A percentile compares a stretch with the other conserved stretches of the same genome.
Conservation (phyloP, 2,113 vertebrate species). For the Gambusia holbrooki region DNA sequence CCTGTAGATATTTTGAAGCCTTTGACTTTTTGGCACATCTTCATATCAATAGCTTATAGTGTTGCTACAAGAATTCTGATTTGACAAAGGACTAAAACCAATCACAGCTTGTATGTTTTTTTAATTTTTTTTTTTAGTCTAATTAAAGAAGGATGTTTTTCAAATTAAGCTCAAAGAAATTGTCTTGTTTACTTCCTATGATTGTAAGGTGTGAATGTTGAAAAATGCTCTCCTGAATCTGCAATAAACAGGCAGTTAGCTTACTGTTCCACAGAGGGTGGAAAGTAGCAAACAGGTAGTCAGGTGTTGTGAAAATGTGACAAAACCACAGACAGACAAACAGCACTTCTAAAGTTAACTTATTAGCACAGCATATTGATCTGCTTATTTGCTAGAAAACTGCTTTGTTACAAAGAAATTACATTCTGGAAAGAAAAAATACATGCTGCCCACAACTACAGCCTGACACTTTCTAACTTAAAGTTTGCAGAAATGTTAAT, state of each 20-base stretch:
- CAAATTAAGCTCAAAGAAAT: neutral
- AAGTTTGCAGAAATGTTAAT: constrained; percentile 11
- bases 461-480: neutral
- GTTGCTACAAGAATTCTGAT: neutral
- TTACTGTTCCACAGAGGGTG: neutral
- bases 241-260: neutral
- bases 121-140: no score
- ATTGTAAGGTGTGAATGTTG: neutral
- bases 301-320: neutral
- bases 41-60: neutral
- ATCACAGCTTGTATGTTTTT: neutral
- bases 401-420: constrained; percentile 1
- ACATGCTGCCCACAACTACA: neutral
- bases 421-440: neutral
- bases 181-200: neutral
- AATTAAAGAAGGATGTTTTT: neutral
- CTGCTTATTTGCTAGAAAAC: neutral
- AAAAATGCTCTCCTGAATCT: neutral
- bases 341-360: neutral
- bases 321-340: neutral
- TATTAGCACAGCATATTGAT: constrained; percentile 14
- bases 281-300: neutral
- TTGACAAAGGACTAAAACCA: neutral
- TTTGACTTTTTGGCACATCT: neutral
- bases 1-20: no score